Percentiles rank a stretch among this genome's conserved stretches.
Conservation (phyloP, 2,888 invertebrate genomes). For the Catocala sponsa region DNA sequence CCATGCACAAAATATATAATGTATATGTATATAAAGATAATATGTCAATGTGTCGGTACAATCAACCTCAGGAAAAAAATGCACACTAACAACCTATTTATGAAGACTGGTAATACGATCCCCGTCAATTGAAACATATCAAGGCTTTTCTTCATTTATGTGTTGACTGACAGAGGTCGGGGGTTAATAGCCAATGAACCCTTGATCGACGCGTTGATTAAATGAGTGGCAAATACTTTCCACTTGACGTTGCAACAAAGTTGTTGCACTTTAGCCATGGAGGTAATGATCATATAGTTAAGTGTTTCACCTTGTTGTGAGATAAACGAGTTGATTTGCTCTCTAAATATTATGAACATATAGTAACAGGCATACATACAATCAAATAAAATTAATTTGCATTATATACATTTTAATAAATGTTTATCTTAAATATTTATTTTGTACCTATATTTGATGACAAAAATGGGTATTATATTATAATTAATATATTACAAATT, state of each 20-base stretch:
- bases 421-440: no score
- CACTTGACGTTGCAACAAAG: slow-evolving; percentile 28
- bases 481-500: no score
- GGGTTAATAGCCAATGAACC: slow-evolving; percentile 83
- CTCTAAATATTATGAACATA: no score
- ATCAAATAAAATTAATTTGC: no score
- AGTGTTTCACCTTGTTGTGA: no score
- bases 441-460: no score
- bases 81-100: slow-evolving; percentile 52
- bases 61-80: slow-evolving; percentile 39
- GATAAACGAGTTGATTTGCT: no score
- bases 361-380: no score
- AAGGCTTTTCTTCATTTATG: slow-evolving; percentile 77
- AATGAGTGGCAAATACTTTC: slow-evolving; percentile 61
- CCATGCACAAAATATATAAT: no score
- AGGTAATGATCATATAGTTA: not conserved
- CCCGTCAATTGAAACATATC: slow-evolving; percentile 79
- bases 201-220: slow-evolving; percentile 63
- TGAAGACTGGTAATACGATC: slow-evolving; percentile 70
- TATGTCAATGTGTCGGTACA: slow-evolving; percentile 14
- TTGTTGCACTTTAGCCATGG: slow-evolving; percentile 12
- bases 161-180: slow-evolving; percentile 71
- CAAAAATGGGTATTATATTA: no score
- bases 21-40: no score
- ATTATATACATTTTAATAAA: no score